phyloP scores from a whole-genome alignment of 2,797 vertebrate genomes.

The Tympanoctomys barrerae region DNA sequence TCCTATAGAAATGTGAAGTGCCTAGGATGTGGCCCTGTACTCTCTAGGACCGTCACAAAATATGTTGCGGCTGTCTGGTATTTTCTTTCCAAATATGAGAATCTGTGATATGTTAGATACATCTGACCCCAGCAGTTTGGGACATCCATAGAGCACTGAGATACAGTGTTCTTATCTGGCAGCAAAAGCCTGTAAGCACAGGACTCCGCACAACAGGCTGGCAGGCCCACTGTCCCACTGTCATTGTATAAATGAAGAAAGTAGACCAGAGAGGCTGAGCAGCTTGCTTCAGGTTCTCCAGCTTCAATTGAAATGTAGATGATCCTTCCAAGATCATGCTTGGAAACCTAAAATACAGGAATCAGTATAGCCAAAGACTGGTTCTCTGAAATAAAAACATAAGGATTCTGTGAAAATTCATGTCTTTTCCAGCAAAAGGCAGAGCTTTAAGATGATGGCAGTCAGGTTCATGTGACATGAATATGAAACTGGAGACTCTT shows the following conservation, averaged over 20 bases:
- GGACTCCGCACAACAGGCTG: neutral
- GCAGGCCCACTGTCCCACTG: neutral
- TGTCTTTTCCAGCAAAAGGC: neutral
- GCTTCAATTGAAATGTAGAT: neutral
- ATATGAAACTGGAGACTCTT: neutral
- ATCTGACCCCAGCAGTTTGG: neutral
- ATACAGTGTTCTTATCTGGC: neutral
- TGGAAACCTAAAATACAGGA: neutral
- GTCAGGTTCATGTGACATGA: neutral
- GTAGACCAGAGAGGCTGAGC: neutral
- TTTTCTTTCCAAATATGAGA: neutral
- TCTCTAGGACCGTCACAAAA: neutral
- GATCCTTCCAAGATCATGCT: neutral
- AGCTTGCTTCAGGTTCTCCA: neutral
- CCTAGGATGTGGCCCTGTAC: neutral
- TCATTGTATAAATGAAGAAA: slow-evolving; percentile 4
- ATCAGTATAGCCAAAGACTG: neutral
- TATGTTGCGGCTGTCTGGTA: fast-evolving
- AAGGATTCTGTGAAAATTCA: neutral
- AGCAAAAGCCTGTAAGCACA: neutral
- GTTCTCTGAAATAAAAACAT: neutral
- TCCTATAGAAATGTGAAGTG: neutral
- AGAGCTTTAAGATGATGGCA: neutral
- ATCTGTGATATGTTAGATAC: neutral
- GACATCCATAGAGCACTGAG: neutral